Evolutionary conservation across 2,888 invertebrate genomes (phyloP), one percentile per base, ranked within the genome.

Genomic region (Gandaritis pyraliata): DNA sequence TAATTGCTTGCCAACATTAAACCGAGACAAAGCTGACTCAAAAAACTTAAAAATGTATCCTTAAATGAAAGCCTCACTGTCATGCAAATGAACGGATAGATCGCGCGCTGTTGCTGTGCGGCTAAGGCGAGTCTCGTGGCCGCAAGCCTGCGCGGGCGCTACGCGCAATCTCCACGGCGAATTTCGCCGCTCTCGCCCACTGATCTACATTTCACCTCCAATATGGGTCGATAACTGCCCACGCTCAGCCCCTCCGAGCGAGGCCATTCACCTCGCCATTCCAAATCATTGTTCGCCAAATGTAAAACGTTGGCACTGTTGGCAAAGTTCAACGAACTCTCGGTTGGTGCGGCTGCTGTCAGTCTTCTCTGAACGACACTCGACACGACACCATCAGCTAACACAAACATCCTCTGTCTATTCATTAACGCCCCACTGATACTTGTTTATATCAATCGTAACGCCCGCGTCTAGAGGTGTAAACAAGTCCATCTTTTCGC

Each of bases 141-240:
- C 58, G 67, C 69, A 70, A 52, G 65, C 65, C 72, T 65, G 67
- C 68, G 70, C 71, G 63, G 62, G 73, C 75, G 72, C 72, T 61
- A 64, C 67, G 72, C 79, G 71, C 80, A 78, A 81, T 80, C 83
- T 87, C 85, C 78, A 83, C 85, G 74, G 87, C 85, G 78, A 90
- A 90, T 83, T 91, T 90, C 88, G 90, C 90, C 89, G 88, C 90
- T 88, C 87, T 92, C 92, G 92, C 92, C 93, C 92, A 93, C 92
- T 93, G 92, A 92, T 92, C 92, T 92, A 93, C 92, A 92, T 93
- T 92, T 91, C 87, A 90, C 90, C 86, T 84, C 83, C 82, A 90
- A 92, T 91, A 92, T 92, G 88, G 92, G 92, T 91, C 92, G 90
- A 91, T 92, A 91, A 91, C 92, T 92, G 91, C 90, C 91, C 89